Evolutionary conservation across 2,797 vertebrate species (phyloP), one percentile per base, ranked within the genome.

Genomic region (Sebastes iracundus): DNA sequence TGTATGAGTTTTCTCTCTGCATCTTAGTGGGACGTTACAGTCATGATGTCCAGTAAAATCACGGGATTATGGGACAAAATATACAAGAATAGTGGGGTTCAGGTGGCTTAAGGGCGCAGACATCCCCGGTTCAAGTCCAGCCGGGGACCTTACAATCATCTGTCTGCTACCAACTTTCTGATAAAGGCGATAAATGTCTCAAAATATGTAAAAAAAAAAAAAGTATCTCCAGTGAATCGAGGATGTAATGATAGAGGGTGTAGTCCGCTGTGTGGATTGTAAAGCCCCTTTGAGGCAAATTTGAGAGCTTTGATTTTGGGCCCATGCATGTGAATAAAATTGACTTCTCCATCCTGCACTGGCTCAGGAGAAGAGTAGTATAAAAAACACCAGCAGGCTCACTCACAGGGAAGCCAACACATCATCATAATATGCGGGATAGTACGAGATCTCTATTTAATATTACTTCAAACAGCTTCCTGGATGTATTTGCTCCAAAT

Each of bases 21-120:
- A 8, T 52, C n/a, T 38, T 11, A 30, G 66, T 49, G 4, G 49
- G 64, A 77, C 10, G 4, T 52, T 25, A 25, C 20, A 13, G 42
- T 42, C 22, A 56, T 28, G n/a, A 62, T 70, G 75, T 80, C n/a
- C 20, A 55, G 60, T 72, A 62, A 77, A 86, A 82, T 61, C 25
- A 49, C 2, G 49, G 55, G 23, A 81, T 69, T 63, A 60, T 7
- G 16, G 4, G 14, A 38, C n/a, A 78, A 13, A 71, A 4, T 13
- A 25, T 12, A 63, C 7, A 79, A 35, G 14, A 62, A 59, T 30
- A 56, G 28, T 7, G 20, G 42, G 13, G 67, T 58, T 76, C 27
- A 67, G 38, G 46, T 69, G n/a, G 53, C 22, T 79, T 38, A 46
- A 67, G 27, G n/a, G 46, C 2, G 10, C 27, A 25, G 69, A 61